These are phyloP conservation scores for Semaprochilodus insignis DNA, from an alignment of 2,797 vertebrate species.

Conservation along the genomic window DNA sequence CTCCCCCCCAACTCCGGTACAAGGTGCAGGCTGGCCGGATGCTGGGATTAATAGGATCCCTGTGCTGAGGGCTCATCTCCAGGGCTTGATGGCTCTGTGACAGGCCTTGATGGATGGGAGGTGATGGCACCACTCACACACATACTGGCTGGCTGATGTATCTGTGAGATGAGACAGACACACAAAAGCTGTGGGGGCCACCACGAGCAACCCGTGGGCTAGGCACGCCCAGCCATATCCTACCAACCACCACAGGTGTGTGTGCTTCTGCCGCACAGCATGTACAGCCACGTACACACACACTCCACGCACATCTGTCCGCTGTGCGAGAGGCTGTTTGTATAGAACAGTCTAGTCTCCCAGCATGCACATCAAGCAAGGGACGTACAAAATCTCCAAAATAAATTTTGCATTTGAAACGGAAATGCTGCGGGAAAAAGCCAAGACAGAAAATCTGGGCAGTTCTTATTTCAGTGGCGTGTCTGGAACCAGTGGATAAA, in stretches of 20 bases:
- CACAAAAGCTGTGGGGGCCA: conserved; percentile 70
- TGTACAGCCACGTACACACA: conserved; percentile 22
- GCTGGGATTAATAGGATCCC: conserved; percentile 79
- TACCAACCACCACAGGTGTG: neutral
- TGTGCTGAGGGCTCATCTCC: conserved; percentile 76
- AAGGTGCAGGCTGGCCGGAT: conserved; percentile 69
- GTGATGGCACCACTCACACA: conserved; percentile 69
- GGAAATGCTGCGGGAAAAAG: neutral
- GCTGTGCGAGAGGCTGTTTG: neutral
- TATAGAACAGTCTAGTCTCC: neutral
- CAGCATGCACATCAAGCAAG: neutral
- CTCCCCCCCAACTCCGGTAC: conserved; percentile 67
- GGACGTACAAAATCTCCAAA: neutral
- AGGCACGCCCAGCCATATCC: conserved; percentile 37
- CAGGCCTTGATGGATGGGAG: conserved; percentile 80
- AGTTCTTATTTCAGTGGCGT: neutral
- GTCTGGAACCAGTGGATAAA: neutral
- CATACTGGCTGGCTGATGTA: conserved; percentile 76
- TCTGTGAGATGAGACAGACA: conserved; percentile 83
- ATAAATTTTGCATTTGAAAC: neutral
- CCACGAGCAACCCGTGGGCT: conserved; percentile 63
- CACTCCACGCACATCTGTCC: conserved; percentile 4
- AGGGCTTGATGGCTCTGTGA: conserved; percentile 78
- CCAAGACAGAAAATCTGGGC: neutral
- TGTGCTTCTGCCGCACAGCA: conserved; percentile 24